These are phyloP conservation scores for Bucco capensis DNA, from an alignment of 2,113 vertebrate genomes.

Conservation along the genomic window DNA sequence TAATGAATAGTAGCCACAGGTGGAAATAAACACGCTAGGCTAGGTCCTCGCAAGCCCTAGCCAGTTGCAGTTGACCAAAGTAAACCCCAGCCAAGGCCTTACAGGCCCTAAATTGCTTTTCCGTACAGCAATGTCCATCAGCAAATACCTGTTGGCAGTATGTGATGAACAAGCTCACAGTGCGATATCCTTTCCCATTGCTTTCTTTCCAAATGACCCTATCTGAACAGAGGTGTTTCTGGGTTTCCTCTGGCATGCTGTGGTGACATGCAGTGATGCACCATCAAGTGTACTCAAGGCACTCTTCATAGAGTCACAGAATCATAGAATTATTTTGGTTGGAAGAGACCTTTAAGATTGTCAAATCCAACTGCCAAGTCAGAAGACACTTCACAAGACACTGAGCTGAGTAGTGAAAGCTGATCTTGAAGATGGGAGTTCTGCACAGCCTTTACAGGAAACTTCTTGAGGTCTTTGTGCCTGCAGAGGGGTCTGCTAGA, in stretches of 20 bases:
- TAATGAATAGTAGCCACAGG: background rate
- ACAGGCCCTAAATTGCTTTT: background rate
- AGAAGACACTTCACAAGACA: background rate
- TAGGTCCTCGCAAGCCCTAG: background rate
- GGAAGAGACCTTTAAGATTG: too few species aligned
- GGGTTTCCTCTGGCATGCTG: background rate
- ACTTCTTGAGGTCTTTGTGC: background rate
- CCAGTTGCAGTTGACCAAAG: background rate
- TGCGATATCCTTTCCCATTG: background rate
- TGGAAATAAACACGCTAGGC: background rate
- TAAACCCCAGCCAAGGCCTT: background rate
- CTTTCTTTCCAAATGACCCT: background rate
- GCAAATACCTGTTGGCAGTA: background rate
- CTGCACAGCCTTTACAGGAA: background rate
- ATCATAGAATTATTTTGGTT: too few species aligned
- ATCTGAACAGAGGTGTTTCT: background rate
- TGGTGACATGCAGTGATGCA: rapidly evolving
- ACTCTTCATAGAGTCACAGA: background rate
- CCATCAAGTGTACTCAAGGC: rapidly evolving
- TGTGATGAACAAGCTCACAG: rapidly evolving
- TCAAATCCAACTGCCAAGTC: too few species aligned
- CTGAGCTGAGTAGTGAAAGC: background rate
- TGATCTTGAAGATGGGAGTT: background rate
- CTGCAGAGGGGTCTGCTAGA: background rate
- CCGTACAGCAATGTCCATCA: background rate